phyloP scores from a whole-genome alignment of 2,888 invertebrate species.

The Brachylomia viminalis region DNA sequence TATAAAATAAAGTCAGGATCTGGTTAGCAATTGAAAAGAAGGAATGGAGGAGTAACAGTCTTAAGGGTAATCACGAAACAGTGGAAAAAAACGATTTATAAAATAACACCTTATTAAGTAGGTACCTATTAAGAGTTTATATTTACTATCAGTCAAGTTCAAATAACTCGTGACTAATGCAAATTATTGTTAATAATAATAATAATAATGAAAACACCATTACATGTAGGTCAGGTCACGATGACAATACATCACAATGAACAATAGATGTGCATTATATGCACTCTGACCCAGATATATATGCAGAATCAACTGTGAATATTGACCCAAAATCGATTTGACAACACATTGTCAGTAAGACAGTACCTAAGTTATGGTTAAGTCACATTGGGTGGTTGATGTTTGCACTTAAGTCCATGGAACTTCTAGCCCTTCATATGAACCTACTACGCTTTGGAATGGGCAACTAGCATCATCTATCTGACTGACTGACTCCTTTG shows the following conservation, averaged over 20 bases:
- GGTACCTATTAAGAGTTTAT: neutral
- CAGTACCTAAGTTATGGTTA: neutral
- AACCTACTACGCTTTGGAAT: neutral
- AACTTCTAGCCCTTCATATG: neutral
- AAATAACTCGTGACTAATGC: conserved; percentile 5
- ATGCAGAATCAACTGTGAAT: conserved; percentile 36
- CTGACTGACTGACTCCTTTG: neutral
- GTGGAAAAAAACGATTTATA: neutral
- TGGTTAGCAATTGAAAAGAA: neutral
- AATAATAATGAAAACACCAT: conserved; percentile 37
- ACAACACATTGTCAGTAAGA: neutral
- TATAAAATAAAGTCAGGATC: neutral
- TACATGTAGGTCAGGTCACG: conserved; percentile 40
- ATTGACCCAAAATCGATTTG: conserved; percentile 32
- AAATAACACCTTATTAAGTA: neutral
- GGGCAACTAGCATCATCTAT: neutral
- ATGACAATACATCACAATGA: conserved; percentile 61
- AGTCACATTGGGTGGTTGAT: neutral
- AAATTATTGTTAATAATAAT: conserved; percentile 26
- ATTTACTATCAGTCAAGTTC: neutral
- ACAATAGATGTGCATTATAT: conserved; percentile 65
- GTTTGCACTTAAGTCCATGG: too few relatives aligned
- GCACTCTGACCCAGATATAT: conserved; percentile 42
- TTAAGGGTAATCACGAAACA: neutral
- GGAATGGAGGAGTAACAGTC: accelerated